Conservation (phyloP, 2,888 invertebrate species). For the Nephrotoma flavescens region DNA sequence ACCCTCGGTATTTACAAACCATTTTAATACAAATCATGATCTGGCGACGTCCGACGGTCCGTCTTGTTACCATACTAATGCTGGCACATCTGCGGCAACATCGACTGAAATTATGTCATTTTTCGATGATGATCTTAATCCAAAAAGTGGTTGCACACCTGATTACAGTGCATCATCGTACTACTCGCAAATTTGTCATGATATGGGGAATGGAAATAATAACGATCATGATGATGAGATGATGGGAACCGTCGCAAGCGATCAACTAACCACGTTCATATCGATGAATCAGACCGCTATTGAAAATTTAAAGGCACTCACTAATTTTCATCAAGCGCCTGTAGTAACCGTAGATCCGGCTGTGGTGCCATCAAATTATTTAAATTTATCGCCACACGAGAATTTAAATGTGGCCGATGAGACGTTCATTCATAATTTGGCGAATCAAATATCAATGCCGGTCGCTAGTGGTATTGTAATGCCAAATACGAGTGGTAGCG, state of each 20-base stretch:
- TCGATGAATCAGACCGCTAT: constrained; percentile 29
- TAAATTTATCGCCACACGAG: constrained; percentile 30
- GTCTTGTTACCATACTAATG: background rate
- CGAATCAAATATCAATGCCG: background rate
- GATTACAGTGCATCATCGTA: background rate
- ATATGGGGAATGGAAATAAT: background rate
- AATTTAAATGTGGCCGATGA: background rate
- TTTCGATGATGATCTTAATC: constrained; percentile 17
- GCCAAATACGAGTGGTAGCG: background rate
- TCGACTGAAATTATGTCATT: constrained; percentile 18
- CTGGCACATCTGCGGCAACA: constrained; percentile 1
- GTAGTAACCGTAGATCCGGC: background rate
- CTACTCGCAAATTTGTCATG: background rate
- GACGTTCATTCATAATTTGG: background rate
- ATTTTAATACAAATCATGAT: background rate
- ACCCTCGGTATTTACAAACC: background rate
- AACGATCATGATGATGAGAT: background rate
- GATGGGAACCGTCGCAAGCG: background rate
- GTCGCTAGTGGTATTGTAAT: background rate
- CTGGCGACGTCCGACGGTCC: background rate
- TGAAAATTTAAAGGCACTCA: constrained; percentile 37
- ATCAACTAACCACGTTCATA: background rate
- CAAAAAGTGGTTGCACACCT: constrained; percentile 9
- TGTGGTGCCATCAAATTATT: constrained; percentile 35
- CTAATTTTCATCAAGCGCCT: constrained; percentile 26